Conservation (phyloP, 2,888 invertebrate genomes). For the Cataglyphis livida region DNA sequence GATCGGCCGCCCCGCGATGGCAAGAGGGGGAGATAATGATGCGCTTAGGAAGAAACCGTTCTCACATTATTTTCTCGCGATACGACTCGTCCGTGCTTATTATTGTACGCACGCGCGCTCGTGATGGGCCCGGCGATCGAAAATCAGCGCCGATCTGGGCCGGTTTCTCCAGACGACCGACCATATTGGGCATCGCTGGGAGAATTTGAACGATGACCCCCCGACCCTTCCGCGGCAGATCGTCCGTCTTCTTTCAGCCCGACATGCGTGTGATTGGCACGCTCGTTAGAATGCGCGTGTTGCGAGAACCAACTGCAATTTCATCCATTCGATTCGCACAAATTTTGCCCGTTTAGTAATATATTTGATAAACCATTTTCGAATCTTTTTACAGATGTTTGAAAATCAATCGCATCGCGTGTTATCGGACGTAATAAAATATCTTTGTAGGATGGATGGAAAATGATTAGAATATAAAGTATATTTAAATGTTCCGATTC, state of each 20-base stretch:
- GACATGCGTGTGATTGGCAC: slow-evolving; percentile 47
- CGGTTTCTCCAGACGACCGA: slow-evolving; percentile 38
- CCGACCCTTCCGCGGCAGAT: slow-evolving; percentile 43
- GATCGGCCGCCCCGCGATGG: slow-evolving; percentile 75
- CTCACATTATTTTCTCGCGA: slow-evolving; percentile 85
- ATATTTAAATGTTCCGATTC: slow-evolving; percentile 34
- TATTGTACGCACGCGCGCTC: slow-evolving; percentile 58
- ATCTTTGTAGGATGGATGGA: not conserved
- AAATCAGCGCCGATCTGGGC: slow-evolving; percentile 74
- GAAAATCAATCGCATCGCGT: not conserved
- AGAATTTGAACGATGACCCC: slow-evolving; percentile 51
- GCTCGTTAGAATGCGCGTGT: slow-evolving; percentile 46
- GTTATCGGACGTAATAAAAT: not conserved
- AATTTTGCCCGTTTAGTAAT: not conserved
- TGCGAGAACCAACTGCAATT: slow-evolving; percentile 26
- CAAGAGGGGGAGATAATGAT: slow-evolving; percentile 81
- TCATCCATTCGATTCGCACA: slow-evolving; percentile 13
- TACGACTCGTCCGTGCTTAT: slow-evolving; percentile 67
- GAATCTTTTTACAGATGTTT: not conserved
- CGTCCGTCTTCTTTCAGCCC: slow-evolving; percentile 44
- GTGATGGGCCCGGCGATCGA: slow-evolving; percentile 40
- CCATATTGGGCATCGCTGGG: slow-evolving; percentile 42
- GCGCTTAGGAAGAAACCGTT: slow-evolving; percentile 83
- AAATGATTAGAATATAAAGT: not conserved
- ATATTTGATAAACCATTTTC: not conserved